Percentiles rank a stretch among this genome's conserved stretches.
These are phyloP conservation scores for Notodonta ziczac DNA, from an alignment of 2,888 invertebrate genomes.

Conservation along the genomic window DNA sequence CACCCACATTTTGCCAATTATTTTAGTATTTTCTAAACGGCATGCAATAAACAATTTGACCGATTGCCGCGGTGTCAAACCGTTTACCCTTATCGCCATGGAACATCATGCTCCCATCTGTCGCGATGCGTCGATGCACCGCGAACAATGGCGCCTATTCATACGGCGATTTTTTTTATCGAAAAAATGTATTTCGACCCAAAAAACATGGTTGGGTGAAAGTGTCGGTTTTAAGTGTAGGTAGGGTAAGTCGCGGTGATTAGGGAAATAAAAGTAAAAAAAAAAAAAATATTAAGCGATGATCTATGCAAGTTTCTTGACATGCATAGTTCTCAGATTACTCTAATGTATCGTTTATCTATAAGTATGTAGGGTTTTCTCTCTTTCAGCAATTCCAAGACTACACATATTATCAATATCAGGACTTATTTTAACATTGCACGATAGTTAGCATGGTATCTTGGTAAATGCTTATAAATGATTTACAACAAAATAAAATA, in stretches of 20 bases:
- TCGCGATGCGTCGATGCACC: conserved; percentile 61
- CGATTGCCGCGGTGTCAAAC: conserved; percentile 75
- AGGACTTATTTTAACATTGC: no score
- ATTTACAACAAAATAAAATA: no score
- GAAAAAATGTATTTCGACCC: conserved; percentile 60
- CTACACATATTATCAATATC: no score
- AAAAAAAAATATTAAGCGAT: no score
- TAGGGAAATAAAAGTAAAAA: conserved; percentile 4
- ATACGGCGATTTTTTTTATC: conserved; percentile 59
- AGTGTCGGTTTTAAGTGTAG: conserved; percentile 25
- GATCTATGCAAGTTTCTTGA: no score
- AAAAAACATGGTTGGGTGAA: conserved; percentile 56
- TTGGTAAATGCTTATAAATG: no score
- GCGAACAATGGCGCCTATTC: conserved; percentile 69
- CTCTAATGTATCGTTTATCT: no score
- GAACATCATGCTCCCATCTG: conserved; percentile 58
- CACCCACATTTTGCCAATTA: neutral
- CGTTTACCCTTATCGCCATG: conserved; percentile 73
- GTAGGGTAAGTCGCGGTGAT: conserved; percentile 15
- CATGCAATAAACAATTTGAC: conserved; percentile 50
- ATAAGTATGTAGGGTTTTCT: no score
- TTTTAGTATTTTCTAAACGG: conserved; percentile 13
- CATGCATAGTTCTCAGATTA: no score
- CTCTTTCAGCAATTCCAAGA: no score
- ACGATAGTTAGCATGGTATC: no score